Base-by-base conservation (phyloP, 2,888 invertebrate genomes). In the Camponotus fellah region DNA sequence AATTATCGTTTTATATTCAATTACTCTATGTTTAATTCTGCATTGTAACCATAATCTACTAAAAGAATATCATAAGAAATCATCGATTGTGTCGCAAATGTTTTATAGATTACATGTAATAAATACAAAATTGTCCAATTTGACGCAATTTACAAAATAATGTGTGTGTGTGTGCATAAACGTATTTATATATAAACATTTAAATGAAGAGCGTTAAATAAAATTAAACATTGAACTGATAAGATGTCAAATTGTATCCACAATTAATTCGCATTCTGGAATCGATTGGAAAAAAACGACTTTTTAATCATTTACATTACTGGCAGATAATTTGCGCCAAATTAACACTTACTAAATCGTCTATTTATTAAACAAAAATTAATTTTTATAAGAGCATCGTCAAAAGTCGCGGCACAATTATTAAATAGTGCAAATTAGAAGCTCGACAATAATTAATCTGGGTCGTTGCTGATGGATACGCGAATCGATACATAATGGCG, bases 381-480 rank as follows among this genome's bases (percentile, higher is more conserved):
- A 17, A 68, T 21, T 43, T 60, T 58, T 9, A 53, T 4, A 43
- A n/a, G 17, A 43, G 40, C 14, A 14, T 26, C 14, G 21, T 69
- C 32, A 43, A 58, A 56, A 68, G 53, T 68, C 14, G 21, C 68
- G 26, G 9, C n/a, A 26, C n/a, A 12, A 34, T 60, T 71, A 60
- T 53, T n/a, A 53, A 46, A 40, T 17, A 43, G 74, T 17, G 77
- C 49, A 60, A 85, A 88, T 88, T 86, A 88, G 72, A 83, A 64
- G 53, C 81, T 60, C 71, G 75, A 85, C 56, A 62, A 88, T 83
- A 85, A 87, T 87, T 89, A 84, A 87, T 85, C 82, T 75, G 69
- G 69, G 83, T 81, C 83, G 82, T 68, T 21, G 77, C 34, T 58
- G 62, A 65, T 60, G 58, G 49, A 64, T 65, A 58, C 5, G 26